Conservation (phyloP, 1,140 invertebrate genomes). For the Medauroidea extradentata region DNA sequence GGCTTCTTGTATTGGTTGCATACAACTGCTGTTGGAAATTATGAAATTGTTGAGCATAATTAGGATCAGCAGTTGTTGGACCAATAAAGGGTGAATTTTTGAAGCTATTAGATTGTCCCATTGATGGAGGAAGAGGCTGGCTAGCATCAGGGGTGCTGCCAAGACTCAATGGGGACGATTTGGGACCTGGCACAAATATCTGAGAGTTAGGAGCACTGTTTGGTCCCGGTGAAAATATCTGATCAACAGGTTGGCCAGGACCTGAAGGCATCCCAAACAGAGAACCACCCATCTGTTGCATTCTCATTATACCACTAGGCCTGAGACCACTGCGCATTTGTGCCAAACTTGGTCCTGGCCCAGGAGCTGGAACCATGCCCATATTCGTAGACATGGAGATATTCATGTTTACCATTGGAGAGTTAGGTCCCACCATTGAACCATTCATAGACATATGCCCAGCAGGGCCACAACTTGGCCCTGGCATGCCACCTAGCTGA, state of each 20-base stretch:
- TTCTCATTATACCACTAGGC: constrained; percentile 44
- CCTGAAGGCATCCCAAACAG: constrained; percentile 30
- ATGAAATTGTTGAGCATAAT: constrained; percentile 91
- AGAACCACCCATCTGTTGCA: constrained; percentile 49
- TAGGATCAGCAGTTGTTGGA: constrained; percentile 80
- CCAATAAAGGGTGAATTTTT: constrained; percentile 78
- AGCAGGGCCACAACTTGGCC: constrained; percentile 6
- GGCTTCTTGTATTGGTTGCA: constrained; percentile 75
- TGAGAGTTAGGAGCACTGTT: constrained; percentile 17
- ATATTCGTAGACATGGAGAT: constrained; percentile 37
- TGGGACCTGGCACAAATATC: constrained; percentile 26
- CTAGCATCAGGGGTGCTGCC: constrained; percentile 52
- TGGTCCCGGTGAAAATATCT: constrained; percentile 13
- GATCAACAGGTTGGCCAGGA: constrained; percentile 44
- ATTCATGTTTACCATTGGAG: constrained; percentile 39
- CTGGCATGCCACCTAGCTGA: constrained; percentile 30
- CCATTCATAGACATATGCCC: constrained; percentile 32
- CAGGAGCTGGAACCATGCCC: constrained; percentile 28
- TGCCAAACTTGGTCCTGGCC: constrained; percentile 25
- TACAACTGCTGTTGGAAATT: constrained; percentile 93
- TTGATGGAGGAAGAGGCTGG: constrained; percentile 72
- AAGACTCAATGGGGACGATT: constrained; percentile 30
- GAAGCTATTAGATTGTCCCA: constrained; percentile 69
- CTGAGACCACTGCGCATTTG: constrained; percentile 9
- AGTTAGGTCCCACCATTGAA: constrained; percentile 38